Evolutionary conservation across 2,113 vertebrate genomes (phyloP).

Genomic region (Triplophysa dalaica): DNA sequence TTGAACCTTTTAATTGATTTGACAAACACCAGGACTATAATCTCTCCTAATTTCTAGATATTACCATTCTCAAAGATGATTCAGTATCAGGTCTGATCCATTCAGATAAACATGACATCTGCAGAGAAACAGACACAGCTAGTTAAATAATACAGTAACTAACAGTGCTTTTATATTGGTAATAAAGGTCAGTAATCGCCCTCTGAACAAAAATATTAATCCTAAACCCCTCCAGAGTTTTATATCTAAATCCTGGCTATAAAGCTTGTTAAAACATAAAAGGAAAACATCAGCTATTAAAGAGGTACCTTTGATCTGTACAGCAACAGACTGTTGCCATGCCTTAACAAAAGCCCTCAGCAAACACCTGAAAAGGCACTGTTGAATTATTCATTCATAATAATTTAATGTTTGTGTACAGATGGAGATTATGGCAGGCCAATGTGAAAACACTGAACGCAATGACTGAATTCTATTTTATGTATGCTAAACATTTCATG

Average conservation of each 20-base stretch:
- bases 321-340: neutral
- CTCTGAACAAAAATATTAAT: no score
- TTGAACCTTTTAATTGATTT: no score
- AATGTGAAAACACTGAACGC: constrained; percentile 42
- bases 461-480: constrained; percentile 53
- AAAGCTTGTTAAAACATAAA: constrained; percentile 9
- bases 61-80: no score
- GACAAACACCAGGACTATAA: no score
- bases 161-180: neutral
- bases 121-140: neutral
- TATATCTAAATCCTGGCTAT: neutral
- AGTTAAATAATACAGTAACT: neutral
- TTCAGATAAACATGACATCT: neutral
- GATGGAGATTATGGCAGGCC: neutral
- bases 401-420: constrained; percentile 51
- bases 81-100: no score
- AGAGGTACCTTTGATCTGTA: constrained; percentile 7
- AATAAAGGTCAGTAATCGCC: neutral
- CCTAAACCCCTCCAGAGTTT: no score
- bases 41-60: no score
- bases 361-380: constrained; percentile 30
- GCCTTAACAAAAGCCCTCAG: constrained; percentile 33
- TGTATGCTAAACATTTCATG: constrained; percentile 48
- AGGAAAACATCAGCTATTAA: neutral
- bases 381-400: constrained; percentile 59